These are phyloP conservation scores for Tetheella fluctuosa DNA, from an alignment of 2,888 invertebrate genomes.

Conservation along the genomic window DNA sequence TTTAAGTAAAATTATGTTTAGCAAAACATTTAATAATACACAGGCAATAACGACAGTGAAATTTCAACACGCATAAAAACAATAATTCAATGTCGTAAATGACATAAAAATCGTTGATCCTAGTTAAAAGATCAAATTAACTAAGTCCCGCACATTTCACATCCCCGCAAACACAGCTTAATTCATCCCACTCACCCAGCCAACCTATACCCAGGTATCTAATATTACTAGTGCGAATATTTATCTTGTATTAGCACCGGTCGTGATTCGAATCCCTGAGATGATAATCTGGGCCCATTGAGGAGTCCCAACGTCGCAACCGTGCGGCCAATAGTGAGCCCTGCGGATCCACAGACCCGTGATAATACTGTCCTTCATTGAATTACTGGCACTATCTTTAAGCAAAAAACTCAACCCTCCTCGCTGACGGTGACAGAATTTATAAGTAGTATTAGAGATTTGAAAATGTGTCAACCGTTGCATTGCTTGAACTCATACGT, in stretches of 20 bases:
- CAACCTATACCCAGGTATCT: background rate
- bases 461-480: background rate
- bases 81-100: no score
- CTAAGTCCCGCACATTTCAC: background rate
- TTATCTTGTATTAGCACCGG: constrained; percentile 8
- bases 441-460: constrained; percentile 7
- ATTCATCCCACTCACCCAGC: background rate
- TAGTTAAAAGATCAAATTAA: no score
- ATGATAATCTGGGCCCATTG: constrained; percentile 7
- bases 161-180: background rate
- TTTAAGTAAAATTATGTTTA: no score
- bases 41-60: no score
- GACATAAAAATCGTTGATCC: no score
- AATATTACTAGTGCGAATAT: constrained; percentile 15
- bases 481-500: background rate
- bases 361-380: constrained; percentile 10
- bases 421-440: constrained; percentile 1
- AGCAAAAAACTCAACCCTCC: constrained; percentile 5
- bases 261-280: constrained; percentile 3
- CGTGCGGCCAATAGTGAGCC: constrained; percentile 1
- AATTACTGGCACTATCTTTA: constrained; percentile 11
- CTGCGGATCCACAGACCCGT: background rate
- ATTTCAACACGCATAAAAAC: no score
- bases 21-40: no score
- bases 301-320: background rate